Percentiles rank a stretch among this genome's conserved stretches.
Evolutionary conservation across 2,113 vertebrate genomes (phyloP).

Genomic region (Pseudopipra pipra): DNA sequence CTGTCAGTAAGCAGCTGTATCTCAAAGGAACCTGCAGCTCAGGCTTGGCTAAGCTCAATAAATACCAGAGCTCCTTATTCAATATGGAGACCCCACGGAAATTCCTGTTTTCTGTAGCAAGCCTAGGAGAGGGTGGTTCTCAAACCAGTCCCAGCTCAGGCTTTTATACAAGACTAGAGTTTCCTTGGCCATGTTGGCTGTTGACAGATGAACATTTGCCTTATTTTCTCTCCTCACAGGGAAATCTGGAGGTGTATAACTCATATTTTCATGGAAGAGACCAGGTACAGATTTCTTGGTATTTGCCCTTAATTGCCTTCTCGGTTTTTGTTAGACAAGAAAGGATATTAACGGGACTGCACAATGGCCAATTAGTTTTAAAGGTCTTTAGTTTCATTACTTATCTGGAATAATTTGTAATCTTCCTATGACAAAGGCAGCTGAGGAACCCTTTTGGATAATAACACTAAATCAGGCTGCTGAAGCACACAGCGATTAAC

Average conservation of each 20-base stretch:
- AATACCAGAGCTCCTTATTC: neutral
- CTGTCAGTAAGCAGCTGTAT: neutral
- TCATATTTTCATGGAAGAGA: neutral
- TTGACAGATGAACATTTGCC: neutral
- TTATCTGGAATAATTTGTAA: conserved; percentile 69
- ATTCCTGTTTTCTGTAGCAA: neutral
- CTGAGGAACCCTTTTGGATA: conserved; percentile 40
- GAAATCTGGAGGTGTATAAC: neutral
- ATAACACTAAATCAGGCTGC: conserved; percentile 58
- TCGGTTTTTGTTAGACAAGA: conserved; percentile 26
- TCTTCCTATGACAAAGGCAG: conserved; percentile 58
- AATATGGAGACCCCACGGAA: neutral
- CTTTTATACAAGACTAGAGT: neutral
- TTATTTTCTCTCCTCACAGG: neutral
- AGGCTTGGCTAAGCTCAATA: neutral
- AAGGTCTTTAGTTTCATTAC: conserved; percentile 68
- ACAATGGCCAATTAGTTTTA: conserved; percentile 63
- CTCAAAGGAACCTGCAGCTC: neutral
- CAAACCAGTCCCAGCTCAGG: neutral
- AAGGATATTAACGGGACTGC: conserved; percentile 46
- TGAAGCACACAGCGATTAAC: conserved; percentile 48
- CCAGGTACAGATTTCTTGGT: conserved; percentile 38
- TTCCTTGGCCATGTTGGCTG: neutral
- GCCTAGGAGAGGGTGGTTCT: neutral
- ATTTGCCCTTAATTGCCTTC: conserved; percentile 51